Percentiles rank a stretch among this genome's conserved stretches.
These are phyloP conservation scores for Hystrix cristata DNA, from an alignment of 2,113 vertebrate genomes.

Conservation along the genomic window DNA sequence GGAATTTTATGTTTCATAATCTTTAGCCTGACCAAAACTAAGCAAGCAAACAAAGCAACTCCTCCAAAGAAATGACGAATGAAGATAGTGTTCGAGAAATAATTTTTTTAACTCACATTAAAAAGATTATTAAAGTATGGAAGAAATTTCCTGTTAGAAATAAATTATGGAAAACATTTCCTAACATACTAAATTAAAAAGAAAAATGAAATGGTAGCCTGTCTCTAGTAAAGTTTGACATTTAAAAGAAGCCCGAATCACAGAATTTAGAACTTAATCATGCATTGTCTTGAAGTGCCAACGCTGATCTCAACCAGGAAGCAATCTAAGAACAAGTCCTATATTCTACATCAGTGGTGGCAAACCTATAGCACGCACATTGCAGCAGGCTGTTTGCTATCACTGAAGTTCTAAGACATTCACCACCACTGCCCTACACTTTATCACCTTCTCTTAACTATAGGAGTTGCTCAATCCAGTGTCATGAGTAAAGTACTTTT, in stretches of 20 bases:
- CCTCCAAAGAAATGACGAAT: conserved; percentile 26
- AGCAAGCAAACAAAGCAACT: neutral
- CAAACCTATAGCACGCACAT: neutral
- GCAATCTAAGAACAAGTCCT: neutral
- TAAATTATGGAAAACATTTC: neutral
- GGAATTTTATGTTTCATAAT: neutral
- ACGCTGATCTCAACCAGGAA: conserved; percentile 25
- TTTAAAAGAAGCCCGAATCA: conserved; percentile 66
- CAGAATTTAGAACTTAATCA: conserved; percentile 63
- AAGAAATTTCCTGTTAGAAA: conserved; percentile 53
- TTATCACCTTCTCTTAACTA: neutral
- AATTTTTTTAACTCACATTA: neutral
- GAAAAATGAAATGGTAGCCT: conserved; percentile 55
- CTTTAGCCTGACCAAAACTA: conserved; percentile 21
- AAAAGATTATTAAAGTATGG: neutral
- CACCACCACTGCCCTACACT: neutral
- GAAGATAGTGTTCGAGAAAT: neutral
- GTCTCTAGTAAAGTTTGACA: conserved; percentile 44
- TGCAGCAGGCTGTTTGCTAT: neutral
- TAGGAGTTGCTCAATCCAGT: neutral
- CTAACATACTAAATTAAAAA: neutral
- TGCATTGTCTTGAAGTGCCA: conserved; percentile 75
- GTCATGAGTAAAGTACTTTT: conserved; percentile 39
- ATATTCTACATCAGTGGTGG: neutral
- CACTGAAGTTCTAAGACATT: neutral